These are phyloP conservation scores for Dascillus cervinus DNA, from an alignment of 2,888 invertebrate genomes.

Conservation along the genomic window DNA sequence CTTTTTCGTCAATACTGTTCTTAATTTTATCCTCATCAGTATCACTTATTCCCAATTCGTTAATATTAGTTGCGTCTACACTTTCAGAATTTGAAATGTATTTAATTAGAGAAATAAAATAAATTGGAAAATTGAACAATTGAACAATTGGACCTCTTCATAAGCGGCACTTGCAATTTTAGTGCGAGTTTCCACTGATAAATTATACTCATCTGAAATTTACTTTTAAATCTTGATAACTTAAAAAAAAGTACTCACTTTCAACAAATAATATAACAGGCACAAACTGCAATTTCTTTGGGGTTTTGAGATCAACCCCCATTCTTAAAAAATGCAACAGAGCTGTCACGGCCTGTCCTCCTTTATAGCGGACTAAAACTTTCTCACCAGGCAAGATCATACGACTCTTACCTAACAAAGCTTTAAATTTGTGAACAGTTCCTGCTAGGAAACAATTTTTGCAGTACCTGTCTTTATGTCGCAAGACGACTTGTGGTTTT, in stretches of 20 bases:
- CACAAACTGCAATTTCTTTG: conserved; percentile 59
- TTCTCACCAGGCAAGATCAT: conserved; percentile 58
- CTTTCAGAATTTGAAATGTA: conserved; percentile 22
- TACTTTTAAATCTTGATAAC: too few relatives aligned
- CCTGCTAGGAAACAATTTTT: conserved; percentile 63
- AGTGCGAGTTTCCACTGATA: conserved; percentile 24
- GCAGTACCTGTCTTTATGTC: conserved; percentile 63
- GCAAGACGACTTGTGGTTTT: conserved; percentile 47
- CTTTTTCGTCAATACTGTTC: conserved; percentile 6
- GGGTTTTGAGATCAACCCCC: conserved; percentile 53
- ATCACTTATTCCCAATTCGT: conserved; percentile 8
- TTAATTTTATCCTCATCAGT: conserved; percentile 15
- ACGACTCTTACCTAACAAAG: conserved; percentile 77
- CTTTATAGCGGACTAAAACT: conserved; percentile 62
- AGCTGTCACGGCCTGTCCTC: conserved; percentile 58
- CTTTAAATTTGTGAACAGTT: conserved; percentile 78
- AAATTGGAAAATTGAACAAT: conserved; percentile 36
- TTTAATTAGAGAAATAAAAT: conserved; percentile 32
- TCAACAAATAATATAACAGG: conserved; percentile 66
- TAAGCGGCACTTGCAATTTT: conserved; percentile 23
- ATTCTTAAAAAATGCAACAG: conserved; percentile 62
- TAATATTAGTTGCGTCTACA: conserved; percentile 8
- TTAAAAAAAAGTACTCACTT: too few relatives aligned
- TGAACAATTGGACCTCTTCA: conserved; percentile 21
- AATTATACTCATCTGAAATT: conserved; percentile 28